Base-by-base conservation (phyloP, 2,888 invertebrate species). In the Euplagia quadripunctaria region DNA sequence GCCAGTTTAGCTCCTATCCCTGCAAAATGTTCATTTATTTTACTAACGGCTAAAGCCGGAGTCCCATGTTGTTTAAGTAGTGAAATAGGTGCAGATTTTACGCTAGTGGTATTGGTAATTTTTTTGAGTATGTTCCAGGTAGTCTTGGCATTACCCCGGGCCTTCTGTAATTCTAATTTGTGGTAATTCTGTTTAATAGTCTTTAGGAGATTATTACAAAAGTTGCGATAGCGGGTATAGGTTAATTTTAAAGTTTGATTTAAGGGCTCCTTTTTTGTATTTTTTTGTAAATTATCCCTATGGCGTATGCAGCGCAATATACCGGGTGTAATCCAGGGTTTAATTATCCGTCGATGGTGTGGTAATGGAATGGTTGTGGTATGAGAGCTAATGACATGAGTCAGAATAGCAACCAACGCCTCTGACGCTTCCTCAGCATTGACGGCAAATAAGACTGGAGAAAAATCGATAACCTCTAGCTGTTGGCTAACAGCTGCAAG, bases 241-340 rank as follows among this genome's bases (percentile, higher is more conserved):
- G 55, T 55, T 55, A 55, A n/a, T 55, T 55, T 55, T n/a, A 55
- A n/a, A n/a, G 55, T n/a, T n/a, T n/a, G 17, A 55, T 55, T 55
- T 7, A n/a, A n/a, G n/a, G 55, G 55, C n/a, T 55, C 55, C 17
- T n/a, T 55, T n/a, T 55, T 55, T n/a, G 55, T 55, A n/a, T 55
- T 55, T n/a, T n/a, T 17, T n/a, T 55, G 55, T 55, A 55, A 52
- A 3, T 12, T 17, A 17, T 52, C 52, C 52, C 52, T 52, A 52
- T 52, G 4, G 4, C 52, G 52, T 6, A 52, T 52, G 17, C 52
- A 52, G 6, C 43, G 43, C 43, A 43, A 43, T 43, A 43, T 4
- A 43, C 43, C 43, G 5, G 43, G 43, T 8, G 43, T 43, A 43
- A 43, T 43, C 43, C 43, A 43, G 8, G 43, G 55, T 55, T 55